phyloP scores from a whole-genome alignment of 2,797 vertebrate species.

The Peromyscus attwateri region DNA sequence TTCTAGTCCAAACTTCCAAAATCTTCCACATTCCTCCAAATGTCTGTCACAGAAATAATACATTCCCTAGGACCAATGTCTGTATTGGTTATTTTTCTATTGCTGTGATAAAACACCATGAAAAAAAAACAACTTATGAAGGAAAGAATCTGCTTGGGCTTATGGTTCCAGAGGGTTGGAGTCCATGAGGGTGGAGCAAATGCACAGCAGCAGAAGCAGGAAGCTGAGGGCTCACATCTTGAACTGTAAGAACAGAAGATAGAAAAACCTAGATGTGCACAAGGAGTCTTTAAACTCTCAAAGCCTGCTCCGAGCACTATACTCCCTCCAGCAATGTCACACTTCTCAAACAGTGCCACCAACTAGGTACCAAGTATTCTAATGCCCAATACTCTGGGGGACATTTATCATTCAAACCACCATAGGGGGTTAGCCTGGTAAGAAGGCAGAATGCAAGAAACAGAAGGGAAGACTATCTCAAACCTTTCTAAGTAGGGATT shows the following conservation, averaged over 20 bases:
- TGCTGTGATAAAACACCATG: not conserved
- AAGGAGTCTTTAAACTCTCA: not conserved
- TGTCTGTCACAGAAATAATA: not conserved
- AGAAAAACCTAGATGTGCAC: not conserved
- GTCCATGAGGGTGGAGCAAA: not conserved
- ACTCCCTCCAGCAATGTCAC: not conserved
- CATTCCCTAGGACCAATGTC: too few relatives aligned
- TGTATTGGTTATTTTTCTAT: not conserved
- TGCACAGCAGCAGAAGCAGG: not conserved
- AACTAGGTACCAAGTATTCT: not conserved
- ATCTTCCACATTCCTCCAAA: not conserved
- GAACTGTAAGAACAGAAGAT: not conserved
- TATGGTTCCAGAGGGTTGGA: not conserved
- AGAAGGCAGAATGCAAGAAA: not conserved
- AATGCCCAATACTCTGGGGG: too few relatives aligned
- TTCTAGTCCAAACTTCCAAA: not conserved
- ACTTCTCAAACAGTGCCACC: not conserved
- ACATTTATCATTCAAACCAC: not conserved
- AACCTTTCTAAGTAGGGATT: not conserved
- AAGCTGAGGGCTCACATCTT: not conserved
- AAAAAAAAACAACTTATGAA: not conserved
- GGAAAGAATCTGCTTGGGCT: not conserved
- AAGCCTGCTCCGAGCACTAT: not conserved
- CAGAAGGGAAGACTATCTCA: not conserved
- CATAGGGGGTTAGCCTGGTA: not conserved